Conservation (phyloP, 2,113 vertebrate species). For the Cyrtonyx montezumae region DNA sequence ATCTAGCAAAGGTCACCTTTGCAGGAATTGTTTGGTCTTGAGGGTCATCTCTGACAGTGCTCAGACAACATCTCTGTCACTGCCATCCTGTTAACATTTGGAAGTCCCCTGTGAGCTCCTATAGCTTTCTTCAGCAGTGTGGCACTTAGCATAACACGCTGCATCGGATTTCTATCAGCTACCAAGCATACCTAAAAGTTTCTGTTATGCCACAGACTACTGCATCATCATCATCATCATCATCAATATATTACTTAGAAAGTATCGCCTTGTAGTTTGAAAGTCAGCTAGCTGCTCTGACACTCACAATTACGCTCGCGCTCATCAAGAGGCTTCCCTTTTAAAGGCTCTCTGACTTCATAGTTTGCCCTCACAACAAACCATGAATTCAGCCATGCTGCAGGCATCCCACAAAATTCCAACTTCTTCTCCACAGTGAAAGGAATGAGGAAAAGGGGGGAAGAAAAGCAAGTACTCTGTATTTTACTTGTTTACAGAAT, state of each 20-base stretch:
- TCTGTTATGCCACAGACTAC: neutral
- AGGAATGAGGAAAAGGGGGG: neutral
- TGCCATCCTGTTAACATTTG: slow-evolving; percentile 16
- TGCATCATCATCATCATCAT: neutral
- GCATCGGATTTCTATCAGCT: neutral
- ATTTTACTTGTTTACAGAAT: neutral
- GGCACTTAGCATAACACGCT: neutral
- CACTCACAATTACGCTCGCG: neutral
- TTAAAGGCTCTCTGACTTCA: neutral
- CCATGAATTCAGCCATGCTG: neutral
- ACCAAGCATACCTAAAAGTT: neutral
- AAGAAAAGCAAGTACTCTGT: neutral
- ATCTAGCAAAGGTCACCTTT: neutral
- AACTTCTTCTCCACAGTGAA: neutral
- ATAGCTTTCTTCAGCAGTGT: slow-evolving; percentile 3
- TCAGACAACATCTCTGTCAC: neutral
- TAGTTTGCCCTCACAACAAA: neutral
- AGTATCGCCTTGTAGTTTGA: neutral
- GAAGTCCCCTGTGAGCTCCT: slow-evolving; percentile 32
- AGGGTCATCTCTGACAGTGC: no score
- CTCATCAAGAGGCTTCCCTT: neutral
- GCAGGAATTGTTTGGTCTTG: neutral
- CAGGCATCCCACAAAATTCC: slow-evolving; percentile 7
- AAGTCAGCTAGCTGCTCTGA: neutral
- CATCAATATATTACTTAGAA: neutral